These are phyloP conservation scores for Xanthia togata DNA, from an alignment of 2,888 invertebrate species.

Conservation along the genomic window DNA sequence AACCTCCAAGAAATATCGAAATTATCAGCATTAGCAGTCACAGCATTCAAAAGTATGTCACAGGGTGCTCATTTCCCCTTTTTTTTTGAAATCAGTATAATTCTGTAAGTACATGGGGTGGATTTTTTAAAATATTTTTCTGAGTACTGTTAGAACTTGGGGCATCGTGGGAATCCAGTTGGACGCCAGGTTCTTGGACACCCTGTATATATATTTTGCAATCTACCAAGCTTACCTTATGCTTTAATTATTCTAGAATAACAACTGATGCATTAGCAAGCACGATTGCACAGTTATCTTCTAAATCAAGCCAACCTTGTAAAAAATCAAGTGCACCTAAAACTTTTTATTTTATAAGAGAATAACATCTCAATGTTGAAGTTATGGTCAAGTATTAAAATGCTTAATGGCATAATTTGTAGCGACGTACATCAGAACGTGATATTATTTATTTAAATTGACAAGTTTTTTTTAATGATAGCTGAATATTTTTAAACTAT, in stretches of 20 bases:
- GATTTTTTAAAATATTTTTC: too few species aligned
- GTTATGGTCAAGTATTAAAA: background rate
- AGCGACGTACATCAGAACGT: background rate
- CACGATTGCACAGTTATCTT: conserved; percentile 19
- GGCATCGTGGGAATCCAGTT: too few species aligned
- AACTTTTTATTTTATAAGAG: background rate
- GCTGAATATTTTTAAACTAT: background rate
- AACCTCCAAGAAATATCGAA: too few species aligned
- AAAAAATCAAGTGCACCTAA: background rate
- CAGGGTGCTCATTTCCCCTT: too few species aligned
- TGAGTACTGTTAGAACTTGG: too few species aligned
- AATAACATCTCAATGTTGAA: too few species aligned
- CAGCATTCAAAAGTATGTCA: too few species aligned
- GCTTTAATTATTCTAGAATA: conserved; percentile 2
- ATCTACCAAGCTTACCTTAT: conserved; percentile 27
- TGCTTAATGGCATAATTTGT: background rate
- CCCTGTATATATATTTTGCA: background rate
- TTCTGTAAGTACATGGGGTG: too few species aligned
- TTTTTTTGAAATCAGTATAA: too few species aligned
- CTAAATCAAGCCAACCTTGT: background rate
- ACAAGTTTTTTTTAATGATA: background rate
- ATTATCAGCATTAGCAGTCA: too few species aligned
- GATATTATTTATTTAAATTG: background rate
- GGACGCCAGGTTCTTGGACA: too few species aligned
- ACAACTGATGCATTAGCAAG: background rate